These are phyloP conservation scores for Lethenteron camtschaticum DNA, from an alignment of 2,113 vertebrate genomes.

Conservation along the genomic window DNA sequence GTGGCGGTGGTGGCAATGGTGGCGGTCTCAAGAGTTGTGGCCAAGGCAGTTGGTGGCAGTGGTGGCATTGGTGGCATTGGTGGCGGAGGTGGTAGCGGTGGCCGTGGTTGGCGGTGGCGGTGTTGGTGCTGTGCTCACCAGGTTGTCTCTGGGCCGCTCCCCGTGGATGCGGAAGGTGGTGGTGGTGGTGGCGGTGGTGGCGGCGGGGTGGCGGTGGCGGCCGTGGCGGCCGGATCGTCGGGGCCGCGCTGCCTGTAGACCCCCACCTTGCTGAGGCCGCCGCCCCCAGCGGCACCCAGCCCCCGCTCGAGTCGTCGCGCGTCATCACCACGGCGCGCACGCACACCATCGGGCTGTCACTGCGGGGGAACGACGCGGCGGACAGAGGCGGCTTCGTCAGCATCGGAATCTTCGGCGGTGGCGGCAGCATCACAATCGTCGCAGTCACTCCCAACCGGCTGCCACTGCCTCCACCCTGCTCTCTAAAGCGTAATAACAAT, in stretches of 20 bases:
- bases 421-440: too few species aligned
- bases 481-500: too few species aligned
- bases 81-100: too few species aligned
- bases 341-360: constrained; percentile 36
- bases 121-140: constrained; percentile 32
- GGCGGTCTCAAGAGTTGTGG: too few species aligned
- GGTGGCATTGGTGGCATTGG: too few species aligned
- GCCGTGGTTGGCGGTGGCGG: not conserved
- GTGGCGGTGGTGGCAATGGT: too few species aligned
- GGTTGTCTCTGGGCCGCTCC: constrained; percentile 62
- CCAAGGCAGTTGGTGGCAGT: too few species aligned
- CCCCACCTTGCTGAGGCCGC: constrained; percentile 63
- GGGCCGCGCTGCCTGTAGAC: constrained; percentile 47
- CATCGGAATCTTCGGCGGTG: too few species aligned
- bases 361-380: not conserved
- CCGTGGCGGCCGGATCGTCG: constrained; percentile 34
- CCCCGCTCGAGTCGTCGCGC: constrained; percentile 75
- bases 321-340: constrained; percentile 81
- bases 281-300: constrained; percentile 68
- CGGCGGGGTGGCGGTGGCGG: constrained; percentile 31
- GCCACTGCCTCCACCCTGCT: too few species aligned
- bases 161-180: constrained; percentile 56
- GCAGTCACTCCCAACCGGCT: too few species aligned
- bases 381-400: too few species aligned
- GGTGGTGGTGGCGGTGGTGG: constrained; percentile 10